Percentiles rank a stretch among this genome's conserved stretches.
Conservation (phyloP, 2,113 vertebrate species). For the Nothocercus nigrocapillus region DNA sequence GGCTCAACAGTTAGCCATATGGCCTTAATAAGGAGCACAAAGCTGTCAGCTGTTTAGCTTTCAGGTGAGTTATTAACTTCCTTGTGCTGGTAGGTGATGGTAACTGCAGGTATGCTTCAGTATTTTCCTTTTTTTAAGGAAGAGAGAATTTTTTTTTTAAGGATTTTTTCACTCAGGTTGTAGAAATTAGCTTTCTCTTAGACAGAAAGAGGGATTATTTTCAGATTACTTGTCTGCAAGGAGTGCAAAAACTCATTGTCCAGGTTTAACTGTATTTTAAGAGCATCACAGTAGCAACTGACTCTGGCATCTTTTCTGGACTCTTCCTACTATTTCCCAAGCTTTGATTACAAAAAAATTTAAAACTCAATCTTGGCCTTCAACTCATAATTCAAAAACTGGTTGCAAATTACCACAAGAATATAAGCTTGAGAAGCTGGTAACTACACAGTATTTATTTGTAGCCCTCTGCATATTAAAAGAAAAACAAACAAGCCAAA, state of each 20-base stretch:
- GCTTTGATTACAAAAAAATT: background rate
- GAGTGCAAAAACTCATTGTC: background rate
- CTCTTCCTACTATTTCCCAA: background rate
- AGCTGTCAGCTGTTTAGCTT: constrained; percentile 19
- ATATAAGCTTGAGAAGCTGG: background rate
- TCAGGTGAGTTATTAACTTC: constrained; percentile 36
- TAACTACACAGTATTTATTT: background rate
- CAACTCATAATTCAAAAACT: background rate
- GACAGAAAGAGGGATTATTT: constrained; percentile 1
- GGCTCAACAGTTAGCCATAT: background rate
- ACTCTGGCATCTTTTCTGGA: background rate
- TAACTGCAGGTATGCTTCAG: background rate
- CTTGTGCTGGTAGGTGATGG: constrained; percentile 10
- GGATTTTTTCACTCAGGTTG: background rate
- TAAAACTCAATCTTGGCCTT: background rate
- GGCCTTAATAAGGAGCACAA: background rate
- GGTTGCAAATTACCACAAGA: background rate
- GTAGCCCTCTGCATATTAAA: background rate
- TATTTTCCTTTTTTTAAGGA: background rate
- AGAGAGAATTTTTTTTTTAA: background rate
- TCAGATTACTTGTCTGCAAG: background rate
- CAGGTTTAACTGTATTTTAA: constrained; percentile 8
- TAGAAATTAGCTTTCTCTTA: background rate
- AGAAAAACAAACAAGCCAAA: background rate
- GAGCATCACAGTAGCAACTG: background rate